phyloP scores from a whole-genome alignment of 2,113 vertebrate genomes.

The Ciconia boyciana region DNA sequence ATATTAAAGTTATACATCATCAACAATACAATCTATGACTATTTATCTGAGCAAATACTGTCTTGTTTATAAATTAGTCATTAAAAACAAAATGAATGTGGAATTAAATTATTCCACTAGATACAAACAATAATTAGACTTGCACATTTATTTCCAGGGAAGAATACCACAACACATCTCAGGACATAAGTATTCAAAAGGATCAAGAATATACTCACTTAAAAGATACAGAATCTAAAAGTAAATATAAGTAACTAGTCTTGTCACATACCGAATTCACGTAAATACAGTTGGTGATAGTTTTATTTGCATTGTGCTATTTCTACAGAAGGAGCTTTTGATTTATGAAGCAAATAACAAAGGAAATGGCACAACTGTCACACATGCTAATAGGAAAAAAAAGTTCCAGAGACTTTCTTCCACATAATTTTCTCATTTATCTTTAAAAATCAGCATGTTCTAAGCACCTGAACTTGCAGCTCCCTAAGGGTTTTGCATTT shows the following conservation, averaged over 20 bases:
- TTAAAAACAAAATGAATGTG: background rate
- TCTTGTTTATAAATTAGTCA: background rate
- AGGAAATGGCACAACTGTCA: background rate
- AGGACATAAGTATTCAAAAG: background rate
- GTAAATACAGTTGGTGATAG: background rate
- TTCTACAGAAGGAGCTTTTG: background rate
- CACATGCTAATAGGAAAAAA: conserved; percentile 49
- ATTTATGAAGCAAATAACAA: background rate
- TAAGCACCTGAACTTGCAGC: conserved; percentile 80
- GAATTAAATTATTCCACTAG: background rate
- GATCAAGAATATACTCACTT: background rate
- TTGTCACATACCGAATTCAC: background rate
- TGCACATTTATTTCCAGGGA: background rate
- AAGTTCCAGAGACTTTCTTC: background rate
- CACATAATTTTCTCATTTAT: background rate
- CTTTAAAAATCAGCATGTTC: background rate
- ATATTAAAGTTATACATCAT: background rate
- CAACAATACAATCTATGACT: background rate
- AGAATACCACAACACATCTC: background rate
- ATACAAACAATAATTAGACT: background rate
- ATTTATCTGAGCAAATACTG: background rate
- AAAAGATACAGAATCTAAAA: background rate
- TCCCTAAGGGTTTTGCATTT: conserved; percentile 73
- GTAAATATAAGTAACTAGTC: background rate
- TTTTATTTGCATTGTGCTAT: background rate